Percentiles rank a stretch among this genome's conserved stretches.
Conservation (phyloP, 2,797 vertebrate species). For the Gambusia yucatana region DNA sequence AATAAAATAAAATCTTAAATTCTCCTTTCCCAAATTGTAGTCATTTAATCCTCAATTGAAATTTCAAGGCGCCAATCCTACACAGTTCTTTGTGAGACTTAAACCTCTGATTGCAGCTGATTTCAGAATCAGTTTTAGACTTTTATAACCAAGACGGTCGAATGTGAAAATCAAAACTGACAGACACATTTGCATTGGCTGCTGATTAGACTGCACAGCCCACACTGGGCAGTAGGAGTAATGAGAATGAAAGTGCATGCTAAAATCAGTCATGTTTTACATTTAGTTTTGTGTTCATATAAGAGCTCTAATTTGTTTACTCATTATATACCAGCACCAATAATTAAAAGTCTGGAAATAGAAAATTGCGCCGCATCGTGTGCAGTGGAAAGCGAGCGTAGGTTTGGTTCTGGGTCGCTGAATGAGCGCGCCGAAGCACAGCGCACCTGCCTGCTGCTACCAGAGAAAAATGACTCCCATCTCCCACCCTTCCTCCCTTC, state of each 20-base stretch:
- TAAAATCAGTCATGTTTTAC: slow-evolving; percentile 1
- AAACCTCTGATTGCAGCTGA: slow-evolving; percentile 59
- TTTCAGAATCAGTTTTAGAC: slow-evolving; percentile 66
- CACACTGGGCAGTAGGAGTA: slow-evolving; percentile 16
- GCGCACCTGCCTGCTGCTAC: slow-evolving; percentile 38
- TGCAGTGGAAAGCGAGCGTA: slow-evolving; percentile 4
- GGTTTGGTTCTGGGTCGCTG: slow-evolving; percentile 15
- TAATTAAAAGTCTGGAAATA: slow-evolving; percentile 5
- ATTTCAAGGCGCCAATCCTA: slow-evolving; percentile 2
- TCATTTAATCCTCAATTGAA: slow-evolving; percentile 12
- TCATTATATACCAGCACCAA: not conserved
- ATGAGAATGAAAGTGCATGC: not conserved
- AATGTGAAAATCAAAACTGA: slow-evolving; percentile 72
- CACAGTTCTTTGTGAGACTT: slow-evolving; percentile 11
- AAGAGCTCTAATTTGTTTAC: slow-evolving; percentile 1
- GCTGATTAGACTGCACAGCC: slow-evolving; percentile 30
- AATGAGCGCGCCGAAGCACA: not conserved
- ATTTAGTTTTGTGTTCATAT: not conserved
- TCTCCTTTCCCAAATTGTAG: not conserved
- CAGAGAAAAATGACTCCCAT: slow-evolving; percentile 64
- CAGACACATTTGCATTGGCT: slow-evolving; percentile 48
- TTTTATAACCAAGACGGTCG: slow-evolving; percentile 50
- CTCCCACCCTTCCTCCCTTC: slow-evolving; percentile 58
- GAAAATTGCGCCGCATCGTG: not conserved
- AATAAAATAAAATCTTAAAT: not conserved